Base-by-base conservation (phyloP, 2,113 vertebrate species). In the Ptilorrhoa leucosticta region DNA sequence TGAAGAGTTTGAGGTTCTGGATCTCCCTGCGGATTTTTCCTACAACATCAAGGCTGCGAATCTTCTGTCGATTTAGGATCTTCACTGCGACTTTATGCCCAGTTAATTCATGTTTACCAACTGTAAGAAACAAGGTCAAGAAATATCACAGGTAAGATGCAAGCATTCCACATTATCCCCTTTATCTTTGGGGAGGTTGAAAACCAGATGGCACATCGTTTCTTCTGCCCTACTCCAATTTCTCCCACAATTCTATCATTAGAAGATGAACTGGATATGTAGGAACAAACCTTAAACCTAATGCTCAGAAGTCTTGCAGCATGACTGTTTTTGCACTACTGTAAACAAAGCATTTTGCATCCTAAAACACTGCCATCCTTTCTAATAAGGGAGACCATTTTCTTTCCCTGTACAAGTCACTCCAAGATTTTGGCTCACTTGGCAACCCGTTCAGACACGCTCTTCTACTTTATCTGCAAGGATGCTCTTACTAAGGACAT, bases 31-130 rank as follows among this genome's bases (percentile, higher is more conserved):
- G 98, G 91, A 99, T 99, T 97, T 99, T 99, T 93, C 99, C 99
- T 72, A 99, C 99, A 83, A 99, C 99, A 63, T 99, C 99, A 82
- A 99, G 98, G 96, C 99, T 99, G 93, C 99, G 99, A 91, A 99
- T 99, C 98, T 99, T 99, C 98, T 99, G 99, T 70, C 99, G 97
- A 97, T 99, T 99, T 64, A 99, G 97, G 90, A 99, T 99, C 98
- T 99, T 99, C 96, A 99, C 99, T 2, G 99, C 99, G 27, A 99
- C 99, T 98, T 99, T 99, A 97, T 99, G 99, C 57, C 99, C 99
- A 39, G 99, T 99, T 97, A 99, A 94, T 91, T 99, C 99, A 96
- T 99, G 99, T 80, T 99, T 99, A 57, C 99, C 99, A 93, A 99
- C 99, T 99, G 97, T 10, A 83, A 88, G 54, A 76, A 83, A 90